Percentiles rank a stretch among this genome's conserved stretches.
Conservation (phyloP, 2,888 invertebrate species). For the Aproaerema taeniolella region DNA sequence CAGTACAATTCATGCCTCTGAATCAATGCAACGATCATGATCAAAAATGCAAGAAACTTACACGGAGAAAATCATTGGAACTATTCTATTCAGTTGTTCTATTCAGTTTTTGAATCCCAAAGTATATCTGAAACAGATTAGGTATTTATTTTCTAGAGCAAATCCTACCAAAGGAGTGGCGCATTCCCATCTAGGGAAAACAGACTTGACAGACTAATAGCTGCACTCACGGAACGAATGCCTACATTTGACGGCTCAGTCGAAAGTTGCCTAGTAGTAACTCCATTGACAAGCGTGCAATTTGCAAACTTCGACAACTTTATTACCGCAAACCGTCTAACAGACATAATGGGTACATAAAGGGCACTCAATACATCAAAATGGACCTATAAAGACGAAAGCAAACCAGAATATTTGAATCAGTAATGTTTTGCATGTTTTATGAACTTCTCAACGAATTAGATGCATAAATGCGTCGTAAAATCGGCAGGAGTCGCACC, state of each 20-base stretch:
- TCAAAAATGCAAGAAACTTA: no score
- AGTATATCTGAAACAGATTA: no score
- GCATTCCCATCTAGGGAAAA: slow-evolving; percentile 2
- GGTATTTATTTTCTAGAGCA: no score
- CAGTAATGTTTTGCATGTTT: background rate
- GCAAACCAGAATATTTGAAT: background rate
- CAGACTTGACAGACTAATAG: slow-evolving; percentile 4
- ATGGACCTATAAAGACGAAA: background rate
- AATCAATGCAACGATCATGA: no score
- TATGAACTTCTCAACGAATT: background rate
- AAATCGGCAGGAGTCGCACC: background rate
- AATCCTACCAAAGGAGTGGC: no score
- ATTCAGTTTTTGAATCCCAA: no score
- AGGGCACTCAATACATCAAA: slow-evolving; percentile 1
- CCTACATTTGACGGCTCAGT: slow-evolving; percentile 17
- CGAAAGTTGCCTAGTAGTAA: slow-evolving; percentile 18
- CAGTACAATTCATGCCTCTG: no score
- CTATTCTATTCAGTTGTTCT: no score
- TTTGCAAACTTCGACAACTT: slow-evolving; percentile 33
- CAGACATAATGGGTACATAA: slow-evolving; percentile 15
- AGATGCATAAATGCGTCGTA: background rate
- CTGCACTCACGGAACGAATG: background rate
- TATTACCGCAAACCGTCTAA: slow-evolving; percentile 23
- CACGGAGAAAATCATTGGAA: no score
- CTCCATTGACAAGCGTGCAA: slow-evolving; percentile 28